Evolutionary conservation across 2,113 vertebrate genomes (phyloP).

Genomic region (Hystrix brachyura): DNA sequence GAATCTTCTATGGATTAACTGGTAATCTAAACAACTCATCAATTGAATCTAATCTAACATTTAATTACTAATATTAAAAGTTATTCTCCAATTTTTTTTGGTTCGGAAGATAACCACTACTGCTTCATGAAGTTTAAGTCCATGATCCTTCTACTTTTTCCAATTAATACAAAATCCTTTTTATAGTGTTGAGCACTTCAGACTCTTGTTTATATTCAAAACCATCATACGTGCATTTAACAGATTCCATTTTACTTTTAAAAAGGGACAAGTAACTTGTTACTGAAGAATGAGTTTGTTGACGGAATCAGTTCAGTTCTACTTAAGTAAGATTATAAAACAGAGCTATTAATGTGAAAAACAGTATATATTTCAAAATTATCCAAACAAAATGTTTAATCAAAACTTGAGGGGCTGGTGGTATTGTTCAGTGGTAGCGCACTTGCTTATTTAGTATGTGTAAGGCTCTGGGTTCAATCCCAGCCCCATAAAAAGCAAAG

Average conservation of each 20-base stretch:
- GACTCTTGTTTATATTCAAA: neutral
- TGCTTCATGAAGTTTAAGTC: conserved; percentile 30
- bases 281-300: conserved; percentile 33
- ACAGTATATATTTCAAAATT: conserved; percentile 12
- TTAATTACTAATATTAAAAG: conserved; percentile 24
- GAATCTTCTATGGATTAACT: neutral
- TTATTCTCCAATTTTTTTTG: conserved; percentile 44
- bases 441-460: neutral
- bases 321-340: neutral
- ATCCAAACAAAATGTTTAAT: conserved; percentile 34
- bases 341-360: neutral
- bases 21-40: too few species aligned
- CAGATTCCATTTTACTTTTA: conserved; percentile 29
- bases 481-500: neutral
- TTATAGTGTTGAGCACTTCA: neutral
- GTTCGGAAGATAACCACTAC: neutral
- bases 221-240: neutral
- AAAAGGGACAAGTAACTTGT: neutral
- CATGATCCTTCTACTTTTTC: neutral
- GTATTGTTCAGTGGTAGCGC: neutral
- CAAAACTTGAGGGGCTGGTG: neutral
- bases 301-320: neutral
- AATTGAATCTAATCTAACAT: neutral
- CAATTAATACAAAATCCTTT: neutral
- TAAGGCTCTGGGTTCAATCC: neutral